These are phyloP conservation scores for Alosa alosa DNA, from an alignment of 2,113 vertebrate genomes.

Conservation along the genomic window DNA sequence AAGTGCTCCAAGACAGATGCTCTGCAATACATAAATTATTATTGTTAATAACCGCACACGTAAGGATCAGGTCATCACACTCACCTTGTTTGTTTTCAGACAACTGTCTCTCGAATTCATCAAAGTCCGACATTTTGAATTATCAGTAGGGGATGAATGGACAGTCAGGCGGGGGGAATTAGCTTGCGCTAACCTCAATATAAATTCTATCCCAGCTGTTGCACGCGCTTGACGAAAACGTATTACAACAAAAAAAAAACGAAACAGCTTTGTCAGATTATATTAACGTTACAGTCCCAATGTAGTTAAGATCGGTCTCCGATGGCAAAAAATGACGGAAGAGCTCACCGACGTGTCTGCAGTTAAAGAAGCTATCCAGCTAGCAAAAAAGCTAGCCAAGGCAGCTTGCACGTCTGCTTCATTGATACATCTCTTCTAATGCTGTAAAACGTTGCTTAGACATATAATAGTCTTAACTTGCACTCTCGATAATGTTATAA, in stretches of 20 bases:
- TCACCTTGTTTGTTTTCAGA: slow-evolving; percentile 53
- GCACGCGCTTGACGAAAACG: neutral
- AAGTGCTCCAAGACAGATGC: neutral
- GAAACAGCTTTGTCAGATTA: neutral
- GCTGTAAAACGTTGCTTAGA: neutral
- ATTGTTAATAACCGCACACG: neutral
- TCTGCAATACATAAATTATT: neutral
- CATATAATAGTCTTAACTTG: neutral
- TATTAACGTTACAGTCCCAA: neutral
- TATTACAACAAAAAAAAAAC: neutral
- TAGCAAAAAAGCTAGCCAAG: slow-evolving; percentile 25
- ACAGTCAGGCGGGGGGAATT: neutral
- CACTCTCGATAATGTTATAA: neutral
- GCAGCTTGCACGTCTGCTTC: slow-evolving; percentile 14
- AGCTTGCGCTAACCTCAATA: neutral
- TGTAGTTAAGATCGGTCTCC: neutral
- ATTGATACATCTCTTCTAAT: slow-evolving; percentile 11
- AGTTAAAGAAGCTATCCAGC: neutral
- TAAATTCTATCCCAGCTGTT: neutral
- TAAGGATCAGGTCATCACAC: neutral
- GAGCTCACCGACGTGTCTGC: slow-evolving; percentile 7
- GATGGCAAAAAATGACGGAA: neutral
- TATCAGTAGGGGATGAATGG: slow-evolving; percentile 34
- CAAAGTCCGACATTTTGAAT: slow-evolving; percentile 52
- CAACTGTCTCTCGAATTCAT: slow-evolving; percentile 53